phyloP scores from a whole-genome alignment of 2,113 vertebrate species.

The Furnarius figulus region DNA sequence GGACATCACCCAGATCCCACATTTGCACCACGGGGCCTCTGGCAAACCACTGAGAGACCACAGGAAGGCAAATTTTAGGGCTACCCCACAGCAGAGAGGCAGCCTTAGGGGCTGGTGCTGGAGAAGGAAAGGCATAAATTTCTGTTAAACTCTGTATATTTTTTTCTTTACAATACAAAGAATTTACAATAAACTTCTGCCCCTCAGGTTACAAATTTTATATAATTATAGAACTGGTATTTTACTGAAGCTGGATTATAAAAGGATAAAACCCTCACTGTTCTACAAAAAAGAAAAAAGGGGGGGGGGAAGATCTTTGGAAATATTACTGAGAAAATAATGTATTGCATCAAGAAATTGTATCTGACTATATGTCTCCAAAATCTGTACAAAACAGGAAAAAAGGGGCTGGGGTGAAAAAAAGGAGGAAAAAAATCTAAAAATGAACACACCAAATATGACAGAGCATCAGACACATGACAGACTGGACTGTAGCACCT shows the following conservation, averaged over 20 bases:
- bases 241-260: slow-evolving; percentile 26
- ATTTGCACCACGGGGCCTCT: neutral
- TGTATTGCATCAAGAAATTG: slow-evolving; percentile 8
- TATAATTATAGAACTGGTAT: slow-evolving; percentile 42
- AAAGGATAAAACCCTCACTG: neutral
- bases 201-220: slow-evolving; percentile 55
- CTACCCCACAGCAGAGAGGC: neutral
- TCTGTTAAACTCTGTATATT: slow-evolving; percentile 66
- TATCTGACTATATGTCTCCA: slow-evolving; percentile 16
- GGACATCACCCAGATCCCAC: neutral
- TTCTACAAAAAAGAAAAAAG: neutral
- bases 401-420: neutral
- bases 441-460: neutral
- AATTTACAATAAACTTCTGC: slow-evolving; percentile 59
- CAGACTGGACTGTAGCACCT: slow-evolving; percentile 54
- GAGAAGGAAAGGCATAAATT: slow-evolving; percentile 44
- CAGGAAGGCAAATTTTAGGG: neutral
- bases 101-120: neutral
- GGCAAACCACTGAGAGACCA: neutral
- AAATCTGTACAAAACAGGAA: slow-evolving; percentile 38
- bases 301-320: neutral
- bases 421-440: neutral
- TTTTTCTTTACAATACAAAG: slow-evolving; percentile 72
- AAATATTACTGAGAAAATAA: slow-evolving; percentile 13
- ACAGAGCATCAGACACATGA: slow-evolving; percentile 32